Percentiles rank a stretch among this genome's conserved stretches.
phyloP scores from a whole-genome alignment of 2,113 vertebrate species.

The Formicarius rufipectus region DNA sequence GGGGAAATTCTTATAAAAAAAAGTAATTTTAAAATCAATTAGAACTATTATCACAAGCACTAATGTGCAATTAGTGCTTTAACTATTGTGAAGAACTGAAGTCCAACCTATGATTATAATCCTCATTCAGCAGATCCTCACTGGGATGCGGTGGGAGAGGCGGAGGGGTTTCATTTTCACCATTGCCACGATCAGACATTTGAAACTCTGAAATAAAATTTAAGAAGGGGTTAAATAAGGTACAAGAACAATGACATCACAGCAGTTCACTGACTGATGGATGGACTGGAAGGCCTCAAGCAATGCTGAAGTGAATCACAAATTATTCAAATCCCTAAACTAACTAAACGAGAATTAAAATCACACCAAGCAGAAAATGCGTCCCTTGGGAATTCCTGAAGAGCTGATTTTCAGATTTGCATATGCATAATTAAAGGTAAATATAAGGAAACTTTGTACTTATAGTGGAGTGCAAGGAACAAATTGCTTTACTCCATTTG shows the following conservation, averaged over 20 bases:
- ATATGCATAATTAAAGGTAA: constrained; percentile 62
- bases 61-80: background rate
- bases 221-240: constrained; percentile 41
- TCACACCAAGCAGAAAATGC: constrained; percentile 52
- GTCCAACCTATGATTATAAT: constrained; percentile 75
- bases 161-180: constrained; percentile 66
- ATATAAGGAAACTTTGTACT: constrained; percentile 32
- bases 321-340: constrained; percentile 68
- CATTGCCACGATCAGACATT: constrained; percentile 20
- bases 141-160: constrained; percentile 68
- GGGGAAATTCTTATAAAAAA: background rate
- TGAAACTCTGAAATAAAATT: constrained; percentile 63
- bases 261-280: constrained; percentile 39
- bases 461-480: background rate
- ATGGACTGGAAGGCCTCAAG: constrained; percentile 16
- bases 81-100: background rate
- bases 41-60: background rate
- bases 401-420: constrained; percentile 52
- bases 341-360: constrained; percentile 65
- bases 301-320: constrained; percentile 22
- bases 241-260: background rate
- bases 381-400: constrained; percentile 14
- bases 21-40: background rate
- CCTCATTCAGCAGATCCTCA: constrained; percentile 70
- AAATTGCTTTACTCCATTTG: constrained; percentile 21